Evolutionary conservation across 23 tunicate species (phyloP).

Genomic region (Ascidia mentula): DNA sequence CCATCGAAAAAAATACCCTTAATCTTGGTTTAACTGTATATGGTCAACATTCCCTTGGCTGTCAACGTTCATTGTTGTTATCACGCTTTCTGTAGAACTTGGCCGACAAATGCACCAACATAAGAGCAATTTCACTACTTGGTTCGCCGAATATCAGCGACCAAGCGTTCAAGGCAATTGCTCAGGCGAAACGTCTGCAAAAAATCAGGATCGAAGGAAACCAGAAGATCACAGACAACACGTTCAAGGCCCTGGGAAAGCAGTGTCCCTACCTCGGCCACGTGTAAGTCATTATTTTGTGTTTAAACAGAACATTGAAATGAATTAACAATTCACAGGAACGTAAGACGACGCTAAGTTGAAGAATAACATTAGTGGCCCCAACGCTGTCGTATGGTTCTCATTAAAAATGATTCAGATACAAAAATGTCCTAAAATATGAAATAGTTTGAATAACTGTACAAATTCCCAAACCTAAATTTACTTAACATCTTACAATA

Average conservation of each 20-base stretch:
- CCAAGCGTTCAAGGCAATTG: conserved; percentile 59
- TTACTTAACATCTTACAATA: no score
- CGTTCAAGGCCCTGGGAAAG: conserved; percentile 83
- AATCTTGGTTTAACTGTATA: no score
- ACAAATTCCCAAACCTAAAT: no score
- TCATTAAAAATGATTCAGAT: no score
- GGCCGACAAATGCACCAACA: conserved; percentile 71
- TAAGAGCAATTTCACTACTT: conserved; percentile 44
- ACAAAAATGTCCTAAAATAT: no score
- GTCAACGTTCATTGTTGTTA: not conserved
- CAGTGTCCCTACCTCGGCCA: conserved; percentile 62
- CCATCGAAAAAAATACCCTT: no score
- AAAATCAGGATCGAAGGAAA: conserved; percentile 79
- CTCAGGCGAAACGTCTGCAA: conserved; percentile 64
- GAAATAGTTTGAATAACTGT: no score
- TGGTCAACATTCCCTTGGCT: no score
- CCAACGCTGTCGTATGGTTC: no score
- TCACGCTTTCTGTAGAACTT: conserved; percentile 36
- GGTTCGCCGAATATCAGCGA: conserved; percentile 78
- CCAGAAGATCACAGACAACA: conserved; percentile 63
- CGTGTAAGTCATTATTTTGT: conserved; percentile 62
- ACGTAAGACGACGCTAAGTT: no score
- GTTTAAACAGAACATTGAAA: not conserved
- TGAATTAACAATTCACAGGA: no score
- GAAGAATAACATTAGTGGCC: no score